Percentiles rank a stretch among this genome's conserved stretches.
phyloP scores from a whole-genome alignment of 2,888 invertebrate genomes.

The Campoplex nolae region DNA sequence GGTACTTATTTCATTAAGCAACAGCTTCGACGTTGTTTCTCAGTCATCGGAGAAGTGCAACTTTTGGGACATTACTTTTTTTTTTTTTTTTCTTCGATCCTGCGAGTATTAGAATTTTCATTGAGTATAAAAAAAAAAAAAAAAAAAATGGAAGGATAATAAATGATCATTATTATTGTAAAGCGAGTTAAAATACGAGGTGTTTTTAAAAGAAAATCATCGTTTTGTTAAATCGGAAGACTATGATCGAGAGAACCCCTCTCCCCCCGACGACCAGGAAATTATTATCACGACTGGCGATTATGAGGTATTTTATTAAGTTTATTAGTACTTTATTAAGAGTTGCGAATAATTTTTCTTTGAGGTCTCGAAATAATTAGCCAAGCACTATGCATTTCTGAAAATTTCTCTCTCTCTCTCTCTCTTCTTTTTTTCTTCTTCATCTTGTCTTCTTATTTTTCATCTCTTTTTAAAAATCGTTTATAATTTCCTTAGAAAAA shows the following conservation, averaged over 20 bases:
- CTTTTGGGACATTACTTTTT: constrained; percentile 41
- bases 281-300: constrained; percentile 53
- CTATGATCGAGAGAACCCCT: constrained; percentile 27
- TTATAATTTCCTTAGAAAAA: neutral
- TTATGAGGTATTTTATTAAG: constrained; percentile 64
- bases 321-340: constrained; percentile 54
- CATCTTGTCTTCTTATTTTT: neutral
- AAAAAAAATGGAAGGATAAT: neutral
- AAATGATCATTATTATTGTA: neutral
- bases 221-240: constrained; percentile 30
- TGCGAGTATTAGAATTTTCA: constrained; percentile 43
- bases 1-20: constrained; percentile 60
- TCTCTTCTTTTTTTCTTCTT: constrained; percentile 28
- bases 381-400: constrained; percentile 64
- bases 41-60: constrained; percentile 48
- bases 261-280: constrained; percentile 48
- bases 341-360: constrained; percentile 32
- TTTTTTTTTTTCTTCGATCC: constrained; percentile 20
- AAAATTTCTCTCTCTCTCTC: constrained; percentile 30
- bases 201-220: constrained; percentile 7
- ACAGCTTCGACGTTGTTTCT: constrained; percentile 45
- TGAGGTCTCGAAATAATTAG: constrained; percentile 58
- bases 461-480: no score
- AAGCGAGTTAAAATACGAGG: neutral
- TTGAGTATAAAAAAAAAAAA: constrained; percentile 20